Conservation (phyloP, 2,113 vertebrate species). For the Ovis canadensis region DNA sequence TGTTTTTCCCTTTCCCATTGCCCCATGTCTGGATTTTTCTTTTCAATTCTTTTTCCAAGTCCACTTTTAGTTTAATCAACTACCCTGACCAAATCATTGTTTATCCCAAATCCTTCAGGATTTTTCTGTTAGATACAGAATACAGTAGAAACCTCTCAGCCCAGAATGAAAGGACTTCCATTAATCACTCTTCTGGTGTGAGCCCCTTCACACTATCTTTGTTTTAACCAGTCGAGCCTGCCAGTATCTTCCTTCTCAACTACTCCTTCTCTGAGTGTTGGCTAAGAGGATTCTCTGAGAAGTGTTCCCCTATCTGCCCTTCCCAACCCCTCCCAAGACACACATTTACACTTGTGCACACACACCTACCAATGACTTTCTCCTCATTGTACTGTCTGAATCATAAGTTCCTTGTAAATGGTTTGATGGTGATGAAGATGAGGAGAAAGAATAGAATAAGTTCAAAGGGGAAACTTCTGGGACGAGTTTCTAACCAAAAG, state of each 20-base stretch:
- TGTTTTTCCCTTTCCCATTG: neutral
- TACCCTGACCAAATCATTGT: neutral
- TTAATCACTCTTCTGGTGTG: neutral
- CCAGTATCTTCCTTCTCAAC: neutral
- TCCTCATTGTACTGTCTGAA: neutral
- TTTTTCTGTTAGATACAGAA: neutral
- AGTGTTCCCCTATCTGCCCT: neutral
- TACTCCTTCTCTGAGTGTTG: neutral
- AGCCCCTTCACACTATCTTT: neutral
- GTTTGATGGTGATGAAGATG: neutral
- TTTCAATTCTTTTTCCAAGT: neutral
- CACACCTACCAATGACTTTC: neutral
- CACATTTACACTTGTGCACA: neutral
- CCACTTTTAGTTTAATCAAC: neutral
- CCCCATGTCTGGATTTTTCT: neutral
- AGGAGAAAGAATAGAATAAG: neutral
- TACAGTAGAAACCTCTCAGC: neutral
- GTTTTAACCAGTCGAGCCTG: neutral
- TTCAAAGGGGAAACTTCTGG: neutral
- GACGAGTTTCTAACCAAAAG: neutral
- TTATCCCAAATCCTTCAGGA: neutral
- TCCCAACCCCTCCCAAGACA: fast-evolving
- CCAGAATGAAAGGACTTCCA: neutral
- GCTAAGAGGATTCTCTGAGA: neutral
- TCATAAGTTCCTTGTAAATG: neutral